Percentiles rank a stretch among this genome's conserved stretches.
Evolutionary conservation across 92 coral and sea anemone genomes (phyloP).

Genomic region (Phenganax marumi): DNA sequence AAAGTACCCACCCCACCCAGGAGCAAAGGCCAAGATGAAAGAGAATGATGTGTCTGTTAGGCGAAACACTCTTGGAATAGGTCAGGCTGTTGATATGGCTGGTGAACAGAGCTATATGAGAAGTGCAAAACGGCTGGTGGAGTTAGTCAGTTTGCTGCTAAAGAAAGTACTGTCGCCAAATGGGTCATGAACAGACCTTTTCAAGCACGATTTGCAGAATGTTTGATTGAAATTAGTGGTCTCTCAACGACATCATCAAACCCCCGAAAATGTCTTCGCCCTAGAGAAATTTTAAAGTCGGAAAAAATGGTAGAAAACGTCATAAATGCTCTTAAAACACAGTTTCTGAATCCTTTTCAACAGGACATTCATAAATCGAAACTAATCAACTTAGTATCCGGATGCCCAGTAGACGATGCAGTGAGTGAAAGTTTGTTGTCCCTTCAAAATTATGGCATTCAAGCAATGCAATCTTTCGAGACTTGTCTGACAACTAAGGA

Average conservation of each 20-base stretch:
- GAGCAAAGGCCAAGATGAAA: conserved; percentile 13
- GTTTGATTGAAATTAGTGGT: background rate
- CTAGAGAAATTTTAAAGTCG: conserved; percentile 21
- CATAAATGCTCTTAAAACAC: conserved; percentile 1
- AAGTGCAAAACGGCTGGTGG: conserved; percentile 33
- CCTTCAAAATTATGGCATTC: background rate
- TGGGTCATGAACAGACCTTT: conserved; percentile 29
- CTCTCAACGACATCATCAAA: conserved; percentile 18
- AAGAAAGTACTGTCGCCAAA: conserved; percentile 23
- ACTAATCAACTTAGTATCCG: conserved; percentile 13
- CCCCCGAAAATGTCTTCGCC: conserved; percentile 22
- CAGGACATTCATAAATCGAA: background rate
- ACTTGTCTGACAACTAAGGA: background rate
- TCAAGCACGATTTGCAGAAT: conserved; percentile 13
- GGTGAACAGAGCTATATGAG: conserved; percentile 24
- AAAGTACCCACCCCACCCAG: conserved; percentile 28
- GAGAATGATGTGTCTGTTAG: conserved; percentile 25
- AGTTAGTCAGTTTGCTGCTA: conserved; percentile 10
- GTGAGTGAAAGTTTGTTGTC: background rate
- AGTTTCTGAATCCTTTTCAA: conserved; percentile 14
- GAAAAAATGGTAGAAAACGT: conserved; percentile 1
- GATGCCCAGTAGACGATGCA: conserved; percentile 2
- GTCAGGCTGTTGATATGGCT: conserved; percentile 36
- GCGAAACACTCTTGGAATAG: conserved; percentile 27
- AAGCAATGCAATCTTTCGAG: background rate